Evolutionary conservation across 2,113 vertebrate species (phyloP).

Genomic region (Thermophis baileyi): DNA sequence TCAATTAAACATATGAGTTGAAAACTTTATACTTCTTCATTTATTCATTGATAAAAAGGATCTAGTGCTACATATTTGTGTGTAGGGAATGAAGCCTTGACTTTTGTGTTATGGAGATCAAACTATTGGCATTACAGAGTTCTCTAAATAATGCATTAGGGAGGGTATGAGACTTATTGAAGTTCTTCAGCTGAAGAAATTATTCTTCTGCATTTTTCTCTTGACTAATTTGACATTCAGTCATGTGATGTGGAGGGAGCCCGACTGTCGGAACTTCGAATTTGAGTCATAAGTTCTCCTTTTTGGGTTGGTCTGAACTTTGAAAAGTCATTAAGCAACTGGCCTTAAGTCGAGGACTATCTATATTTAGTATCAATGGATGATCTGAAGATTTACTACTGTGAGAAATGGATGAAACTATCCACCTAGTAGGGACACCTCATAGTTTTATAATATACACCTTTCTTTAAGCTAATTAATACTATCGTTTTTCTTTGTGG

Average conservation of each 20-base stretch:
- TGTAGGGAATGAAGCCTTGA: too few relatives aligned
- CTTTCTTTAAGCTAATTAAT: not conserved
- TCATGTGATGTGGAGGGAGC: too few relatives aligned
- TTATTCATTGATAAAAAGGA: too few relatives aligned
- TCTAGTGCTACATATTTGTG: too few relatives aligned
- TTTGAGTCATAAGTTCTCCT: not conserved
- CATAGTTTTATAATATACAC: not conserved
- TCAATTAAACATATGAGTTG: not conserved
- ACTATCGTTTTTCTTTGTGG: not conserved
- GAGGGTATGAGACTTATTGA: too few relatives aligned
- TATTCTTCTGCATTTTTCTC: too few relatives aligned
- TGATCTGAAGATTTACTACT: not conserved
- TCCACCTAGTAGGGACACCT: not conserved
- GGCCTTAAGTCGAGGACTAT: not conserved
- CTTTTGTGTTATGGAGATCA: too few relatives aligned
- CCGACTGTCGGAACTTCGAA: too few relatives aligned
- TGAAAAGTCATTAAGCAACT: not conserved
- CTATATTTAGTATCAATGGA: not conserved
- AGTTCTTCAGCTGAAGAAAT: too few relatives aligned
- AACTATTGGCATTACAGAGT: too few relatives aligned
- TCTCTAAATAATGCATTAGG: too few relatives aligned
- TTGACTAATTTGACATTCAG: too few relatives aligned
- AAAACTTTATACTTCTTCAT: not conserved
- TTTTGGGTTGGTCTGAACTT: not conserved
- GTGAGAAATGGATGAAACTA: not conserved